Evolutionary conservation across 2,888 invertebrate species (phyloP), one percentile per base, ranked within the genome.

Genomic region (Subacronicta megacephala): DNA sequence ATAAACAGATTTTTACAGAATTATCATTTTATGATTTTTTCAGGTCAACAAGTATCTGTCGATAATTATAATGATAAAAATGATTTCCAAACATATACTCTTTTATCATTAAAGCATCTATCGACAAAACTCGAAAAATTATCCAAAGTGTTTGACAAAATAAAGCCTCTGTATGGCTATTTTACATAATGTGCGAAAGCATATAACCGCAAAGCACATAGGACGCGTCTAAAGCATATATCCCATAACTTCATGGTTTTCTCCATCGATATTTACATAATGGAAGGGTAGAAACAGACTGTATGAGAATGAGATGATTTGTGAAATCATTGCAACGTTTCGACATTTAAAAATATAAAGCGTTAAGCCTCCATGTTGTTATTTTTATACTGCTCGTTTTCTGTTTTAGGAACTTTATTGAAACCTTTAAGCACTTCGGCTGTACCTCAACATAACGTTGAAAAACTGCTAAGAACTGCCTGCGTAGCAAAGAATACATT

Each of bases 161-260:
- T 9, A 9, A 45, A 61, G 53, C 67, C 38, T 45, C 40, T 42
- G 12, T 31, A 36, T 26, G 59, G 65, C 73, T 50, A 44, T 46
- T 42, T 44, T 43, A 61, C 20, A 49, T 71, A n/a, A 63, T 74
- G 75, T 75, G 75, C 68, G 75, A 78, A 85, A 82, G 81, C 84
- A 70, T 74, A 62, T 74, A 78, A 80, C 80, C 81, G 84, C 81
- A 57, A 88, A 88, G 87, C 87, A 77, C 81, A 81, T 54, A 82
- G 78, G 78, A 72, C 65, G 82, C 80, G 67, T 77, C 68, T 68
- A 67, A 78, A 82, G 77, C 77, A 62, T 59, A 61, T 64, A 37
- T 68, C 57, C 77, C 77, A 71, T 70, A 71, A 69, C 46, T 75
- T 59, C 47, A 75, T 70, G 72, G 74, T 69, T 67, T 72, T 60